A percentile compares a stretch with the other conserved stretches of the same genome.
These are phyloP conservation scores for Salticus scenicus DNA, from an alignment of 2,888 invertebrate species.

Conservation along the genomic window DNA sequence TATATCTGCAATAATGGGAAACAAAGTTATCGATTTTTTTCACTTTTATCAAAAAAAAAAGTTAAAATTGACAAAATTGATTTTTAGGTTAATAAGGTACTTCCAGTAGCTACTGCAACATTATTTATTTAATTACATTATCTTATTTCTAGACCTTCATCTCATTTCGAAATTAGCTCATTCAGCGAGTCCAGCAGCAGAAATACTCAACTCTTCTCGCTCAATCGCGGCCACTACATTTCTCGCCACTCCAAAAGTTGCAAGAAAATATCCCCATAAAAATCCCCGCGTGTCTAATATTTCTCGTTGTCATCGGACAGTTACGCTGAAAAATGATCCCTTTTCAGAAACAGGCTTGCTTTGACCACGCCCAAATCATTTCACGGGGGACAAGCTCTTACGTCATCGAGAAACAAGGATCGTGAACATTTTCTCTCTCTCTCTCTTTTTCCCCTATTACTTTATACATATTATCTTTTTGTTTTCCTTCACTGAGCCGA, in stretches of 20 bases:
- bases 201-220: background rate
- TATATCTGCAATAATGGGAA: too few relatives aligned
- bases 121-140: too few relatives aligned
- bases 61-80: too few relatives aligned
- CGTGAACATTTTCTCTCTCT: conserved; percentile 26
- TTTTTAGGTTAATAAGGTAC: too few relatives aligned
- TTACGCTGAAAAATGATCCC: conserved; percentile 58
- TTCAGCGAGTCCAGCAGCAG: background rate
- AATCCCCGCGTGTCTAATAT: conserved; percentile 46
- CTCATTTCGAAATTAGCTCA: too few relatives aligned
- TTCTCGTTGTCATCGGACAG: conserved; percentile 53
- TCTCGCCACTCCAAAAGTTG: background rate
- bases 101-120: too few relatives aligned
- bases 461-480: too few relatives aligned
- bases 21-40: too few relatives aligned
- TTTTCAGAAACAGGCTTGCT: conserved; percentile 36
- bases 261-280: conserved; percentile 37
- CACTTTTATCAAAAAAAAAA: too few relatives aligned
- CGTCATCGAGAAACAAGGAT: conserved; percentile 63
- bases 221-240: background rate
- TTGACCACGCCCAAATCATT: conserved; percentile 56
- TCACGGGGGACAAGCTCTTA: conserved; percentile 56
- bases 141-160: too few relatives aligned
- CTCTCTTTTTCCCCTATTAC: background rate
- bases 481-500: too few relatives aligned